Conservation (phyloP, 2,888 invertebrate species). For the Dorcus hopei region DNA sequence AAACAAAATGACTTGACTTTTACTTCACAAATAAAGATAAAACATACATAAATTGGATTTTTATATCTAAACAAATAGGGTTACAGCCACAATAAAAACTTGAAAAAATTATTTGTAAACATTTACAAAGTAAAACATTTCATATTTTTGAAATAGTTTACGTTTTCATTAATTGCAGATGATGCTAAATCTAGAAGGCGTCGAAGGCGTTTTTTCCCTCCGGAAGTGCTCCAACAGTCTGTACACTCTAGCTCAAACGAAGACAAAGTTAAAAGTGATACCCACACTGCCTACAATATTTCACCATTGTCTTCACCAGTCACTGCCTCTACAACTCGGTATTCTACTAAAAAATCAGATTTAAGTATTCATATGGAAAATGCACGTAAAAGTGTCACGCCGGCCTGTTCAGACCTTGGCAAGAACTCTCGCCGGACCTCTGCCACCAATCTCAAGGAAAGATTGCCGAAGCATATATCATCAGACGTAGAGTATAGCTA, state of each 20-base stretch:
- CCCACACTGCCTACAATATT: slow-evolving; percentile 33
- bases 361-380: slow-evolving; percentile 49
- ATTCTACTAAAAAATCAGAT: slow-evolving; percentile 37
- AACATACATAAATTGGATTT: no score
- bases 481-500: slow-evolving; percentile 18
- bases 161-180: slow-evolving; percentile 30
- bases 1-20: no score
- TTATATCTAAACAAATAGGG: no score
- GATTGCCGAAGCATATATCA: slow-evolving; percentile 10
- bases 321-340: slow-evolving; percentile 34
- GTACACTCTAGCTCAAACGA: slow-evolving; percentile 20
- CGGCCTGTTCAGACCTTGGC: slow-evolving; percentile 19
- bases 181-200: slow-evolving; percentile 37
- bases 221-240: slow-evolving; percentile 38
- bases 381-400: slow-evolving; percentile 40
- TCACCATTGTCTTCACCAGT: slow-evolving; percentile 31
- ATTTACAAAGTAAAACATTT: no score
- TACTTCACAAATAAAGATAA: no score
- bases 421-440: slow-evolving; percentile 20
- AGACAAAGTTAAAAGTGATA: slow-evolving; percentile 30
- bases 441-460: slow-evolving; percentile 30
- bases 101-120: no score
- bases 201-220: slow-evolving; percentile 40
- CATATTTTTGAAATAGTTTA: no score
- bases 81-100: no score